These are phyloP conservation scores for Drosophila subobscura DNA, from an alignment of 1,140 invertebrate genomes.

Conservation along the genomic window DNA sequence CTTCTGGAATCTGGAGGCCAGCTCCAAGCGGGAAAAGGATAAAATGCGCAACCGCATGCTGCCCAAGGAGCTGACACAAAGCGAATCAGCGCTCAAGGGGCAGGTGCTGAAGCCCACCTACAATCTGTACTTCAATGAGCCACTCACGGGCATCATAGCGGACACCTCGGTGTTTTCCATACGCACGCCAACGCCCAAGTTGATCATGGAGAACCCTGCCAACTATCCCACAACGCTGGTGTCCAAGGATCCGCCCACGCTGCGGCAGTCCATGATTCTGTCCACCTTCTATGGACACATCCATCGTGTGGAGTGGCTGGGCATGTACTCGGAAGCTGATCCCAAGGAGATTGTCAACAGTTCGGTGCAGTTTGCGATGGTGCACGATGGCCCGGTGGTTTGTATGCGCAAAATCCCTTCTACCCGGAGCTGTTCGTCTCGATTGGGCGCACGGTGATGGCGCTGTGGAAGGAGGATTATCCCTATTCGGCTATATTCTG, in stretches of 20 bases:
- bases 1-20: constrained; percentile 88
- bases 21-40: constrained; percentile 31
- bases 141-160: constrained; percentile 79
- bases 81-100: constrained; percentile 86
- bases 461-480: constrained; percentile 85
- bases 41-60: constrained; percentile 65
- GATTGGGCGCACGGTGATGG: constrained; percentile 86
- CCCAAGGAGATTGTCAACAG: constrained; percentile 83
- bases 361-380: constrained; percentile 83
- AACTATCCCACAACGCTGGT: constrained; percentile 72
- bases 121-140: constrained; percentile 84
- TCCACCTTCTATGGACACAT: constrained; percentile 61
- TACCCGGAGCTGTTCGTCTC: constrained; percentile 85
- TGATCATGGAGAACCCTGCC: constrained; percentile 33
- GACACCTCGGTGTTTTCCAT: constrained; percentile 60
- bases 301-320: constrained; percentile 79
- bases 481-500: constrained; percentile 85
- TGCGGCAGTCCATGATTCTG: constrained; percentile 82
- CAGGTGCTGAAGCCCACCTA: constrained; percentile 86
- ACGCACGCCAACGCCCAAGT: constrained; percentile 10
- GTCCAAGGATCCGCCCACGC: constrained; percentile 68
- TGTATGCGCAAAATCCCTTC: constrained; percentile 85
- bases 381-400: constrained; percentile 88
- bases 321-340: constrained; percentile 84
- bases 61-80: constrained; percentile 85